A percentile compares a stretch with the other conserved stretches of the same genome.
phyloP scores from a whole-genome alignment of 2,797 vertebrate genomes.

The Sylvia borin region DNA sequence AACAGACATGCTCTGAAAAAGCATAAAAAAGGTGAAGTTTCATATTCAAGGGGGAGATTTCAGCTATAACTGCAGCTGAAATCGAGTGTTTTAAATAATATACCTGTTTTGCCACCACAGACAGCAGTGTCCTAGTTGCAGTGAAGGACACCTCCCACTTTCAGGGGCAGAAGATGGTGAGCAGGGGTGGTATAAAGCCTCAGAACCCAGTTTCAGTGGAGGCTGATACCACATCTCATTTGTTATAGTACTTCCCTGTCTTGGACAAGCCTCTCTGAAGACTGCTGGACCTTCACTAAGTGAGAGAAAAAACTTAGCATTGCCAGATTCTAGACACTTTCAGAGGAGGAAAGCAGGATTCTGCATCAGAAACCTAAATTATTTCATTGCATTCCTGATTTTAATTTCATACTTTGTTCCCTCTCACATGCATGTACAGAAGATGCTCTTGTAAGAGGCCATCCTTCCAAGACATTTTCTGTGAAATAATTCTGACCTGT shows the following conservation, averaged over 20 bases:
- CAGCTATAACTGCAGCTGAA: neutral
- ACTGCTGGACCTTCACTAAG: neutral
- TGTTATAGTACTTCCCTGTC: neutral
- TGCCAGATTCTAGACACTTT: neutral
- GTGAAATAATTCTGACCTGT: neutral
- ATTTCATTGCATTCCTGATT: neutral
- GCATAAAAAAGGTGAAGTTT: neutral
- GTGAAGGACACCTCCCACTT: neutral
- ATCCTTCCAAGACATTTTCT: neutral
- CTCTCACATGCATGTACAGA: neutral
- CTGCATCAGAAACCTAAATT: neutral
- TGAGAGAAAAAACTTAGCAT: neutral
- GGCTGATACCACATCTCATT: neutral
- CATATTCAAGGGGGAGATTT: neutral
- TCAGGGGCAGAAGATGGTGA: neutral
- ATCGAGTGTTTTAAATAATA: neutral
- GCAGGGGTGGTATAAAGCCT: neutral
- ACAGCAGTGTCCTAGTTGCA: neutral
- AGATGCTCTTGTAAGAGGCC: neutral
- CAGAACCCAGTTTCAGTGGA: neutral
- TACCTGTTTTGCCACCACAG: neutral
- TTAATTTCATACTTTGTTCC: neutral
- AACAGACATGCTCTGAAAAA: neutral
- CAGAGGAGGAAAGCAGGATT: neutral
- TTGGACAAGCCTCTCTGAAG: accelerated